Conservation (phyloP, 1,140 invertebrate species). For the Diprion similis region DNA sequence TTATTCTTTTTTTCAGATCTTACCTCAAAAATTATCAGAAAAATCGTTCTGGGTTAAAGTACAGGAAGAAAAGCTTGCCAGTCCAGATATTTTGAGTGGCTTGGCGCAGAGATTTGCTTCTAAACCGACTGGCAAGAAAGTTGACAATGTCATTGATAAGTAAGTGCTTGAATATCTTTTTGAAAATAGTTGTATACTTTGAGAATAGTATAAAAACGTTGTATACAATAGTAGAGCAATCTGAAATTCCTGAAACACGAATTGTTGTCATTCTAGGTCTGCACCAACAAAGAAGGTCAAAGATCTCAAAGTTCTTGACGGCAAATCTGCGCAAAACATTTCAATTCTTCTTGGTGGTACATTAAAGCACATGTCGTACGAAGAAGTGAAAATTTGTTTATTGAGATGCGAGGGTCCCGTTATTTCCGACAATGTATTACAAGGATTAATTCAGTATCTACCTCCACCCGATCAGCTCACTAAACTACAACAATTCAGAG, state of each 20-base stretch:
- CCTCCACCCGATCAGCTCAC: constrained; percentile 90
- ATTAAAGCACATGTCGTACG: constrained; percentile 87
- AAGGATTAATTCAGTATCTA: constrained; percentile 87
- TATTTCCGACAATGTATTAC: constrained; percentile 80
- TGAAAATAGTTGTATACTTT: background rate
- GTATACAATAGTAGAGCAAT: too few species aligned
- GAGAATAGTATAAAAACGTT: background rate
- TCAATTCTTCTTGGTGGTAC: constrained; percentile 88
- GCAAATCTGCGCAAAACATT: constrained; percentile 95
- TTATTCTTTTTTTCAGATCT: constrained; percentile 63
- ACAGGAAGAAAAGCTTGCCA: constrained; percentile 89
- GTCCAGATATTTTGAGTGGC: constrained; percentile 83
- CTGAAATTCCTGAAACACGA: background rate
- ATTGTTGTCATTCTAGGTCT: constrained; percentile 55
- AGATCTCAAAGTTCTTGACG: constrained; percentile 89
- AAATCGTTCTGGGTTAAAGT: constrained; percentile 96
- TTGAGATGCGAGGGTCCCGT: constrained; percentile 86
- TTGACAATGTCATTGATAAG: constrained; percentile 77
- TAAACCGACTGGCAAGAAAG: constrained; percentile 77
- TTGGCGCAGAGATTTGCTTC: constrained; percentile 89
- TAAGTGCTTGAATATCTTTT: constrained; percentile 48
- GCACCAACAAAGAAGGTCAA: constrained; percentile 85
- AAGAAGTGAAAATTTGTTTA: constrained; percentile 85
- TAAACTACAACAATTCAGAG: constrained; percentile 79
- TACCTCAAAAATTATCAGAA: constrained; percentile 88